Evolutionary conservation across 1,140 invertebrate species (phyloP), one percentile per base, ranked within the genome.

Genomic region (Pentalonia nigronervosa): DNA sequence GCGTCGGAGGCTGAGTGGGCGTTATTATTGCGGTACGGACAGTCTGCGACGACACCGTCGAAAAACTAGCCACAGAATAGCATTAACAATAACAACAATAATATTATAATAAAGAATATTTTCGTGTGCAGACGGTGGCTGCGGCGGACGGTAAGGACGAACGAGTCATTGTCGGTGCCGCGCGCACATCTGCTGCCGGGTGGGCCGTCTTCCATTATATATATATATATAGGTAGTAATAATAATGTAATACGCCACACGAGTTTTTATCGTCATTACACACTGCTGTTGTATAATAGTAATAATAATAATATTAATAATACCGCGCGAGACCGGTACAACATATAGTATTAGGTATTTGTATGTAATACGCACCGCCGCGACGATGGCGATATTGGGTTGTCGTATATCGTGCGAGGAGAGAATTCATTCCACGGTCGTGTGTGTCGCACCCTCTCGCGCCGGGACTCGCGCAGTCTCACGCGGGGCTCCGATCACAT

Each of bases 181-280:
- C 8, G 53, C 7, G 8, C 34, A 25, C 90, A 91, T 20, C 91
- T 83, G 91, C 91, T 50, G 91, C 91, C 91, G 91, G 91, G 91
- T 92, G 91, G 91, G 67, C 91, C 88, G n/a, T 47, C 84, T 45
- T 81, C 76, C 36, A 41, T 41, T 4, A 4, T 41, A 41, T 41
- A 41, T 4, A 41, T 4, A 41, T 4, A 41, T 41, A 41, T 41
- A 41, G 36, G n/a, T 36, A 34, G n/a, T n/a, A 56, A 67, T 67
- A 67, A 53, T 23, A 53, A 53, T 56, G 23, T 23, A 36, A 17
- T 47, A 48, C 17, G 48, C 17, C 2, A 17, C 34, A 60, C 88
- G 88, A 30, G 36, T 60, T 90, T 41, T 45, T 41, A 90, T 90
- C 50, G 7, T 60, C 53, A 47, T 90, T 36, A n/a, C 34, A 25